Evolutionary conservation across 2,888 invertebrate species (phyloP).

Genomic region (Lampropteryx suffumata): DNA sequence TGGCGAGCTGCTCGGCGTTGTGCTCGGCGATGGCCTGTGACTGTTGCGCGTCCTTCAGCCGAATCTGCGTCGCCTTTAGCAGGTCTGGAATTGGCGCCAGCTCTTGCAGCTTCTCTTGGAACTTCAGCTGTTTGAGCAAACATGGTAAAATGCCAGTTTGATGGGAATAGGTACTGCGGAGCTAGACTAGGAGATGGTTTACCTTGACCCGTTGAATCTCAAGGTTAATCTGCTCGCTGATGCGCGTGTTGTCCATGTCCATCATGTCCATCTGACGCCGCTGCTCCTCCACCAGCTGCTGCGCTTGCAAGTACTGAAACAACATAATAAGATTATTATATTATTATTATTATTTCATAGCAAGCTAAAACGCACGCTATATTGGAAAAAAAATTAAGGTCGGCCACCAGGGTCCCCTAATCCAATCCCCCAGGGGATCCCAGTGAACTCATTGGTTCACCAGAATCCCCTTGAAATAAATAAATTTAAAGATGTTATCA

Average conservation of each 20-base stretch:
- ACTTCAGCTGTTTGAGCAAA: constrained; percentile 67
- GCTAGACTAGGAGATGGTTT: constrained; percentile 3
- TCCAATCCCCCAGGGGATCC: too few species aligned
- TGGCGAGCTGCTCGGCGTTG: constrained; percentile 85
- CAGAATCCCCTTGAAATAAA: too few species aligned
- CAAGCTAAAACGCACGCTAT: too few species aligned
- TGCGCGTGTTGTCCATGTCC: constrained; percentile 87
- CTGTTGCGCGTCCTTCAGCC: constrained; percentile 87
- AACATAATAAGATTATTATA: too few species aligned
- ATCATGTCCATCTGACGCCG: constrained; percentile 86
- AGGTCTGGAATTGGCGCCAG: constrained; percentile 87
- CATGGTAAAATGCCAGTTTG: not conserved
- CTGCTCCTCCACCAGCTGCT: constrained; percentile 88
- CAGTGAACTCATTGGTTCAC: too few species aligned
- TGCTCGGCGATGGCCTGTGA: constrained; percentile 85
- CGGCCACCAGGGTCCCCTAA: too few species aligned
- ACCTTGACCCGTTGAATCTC: constrained; percentile 88
- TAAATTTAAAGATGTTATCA: too few species aligned
- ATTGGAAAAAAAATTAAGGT: too few species aligned
- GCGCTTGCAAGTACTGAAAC: constrained; percentile 83
- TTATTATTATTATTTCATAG: too few species aligned
- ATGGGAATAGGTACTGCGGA: not conserved
- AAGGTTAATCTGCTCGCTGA: constrained; percentile 87
- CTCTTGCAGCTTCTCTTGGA: constrained; percentile 88
- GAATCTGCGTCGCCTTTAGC: constrained; percentile 85